These are phyloP conservation scores for Apotomis capreana DNA, from an alignment of 2,888 invertebrate genomes.

Conservation along the genomic window DNA sequence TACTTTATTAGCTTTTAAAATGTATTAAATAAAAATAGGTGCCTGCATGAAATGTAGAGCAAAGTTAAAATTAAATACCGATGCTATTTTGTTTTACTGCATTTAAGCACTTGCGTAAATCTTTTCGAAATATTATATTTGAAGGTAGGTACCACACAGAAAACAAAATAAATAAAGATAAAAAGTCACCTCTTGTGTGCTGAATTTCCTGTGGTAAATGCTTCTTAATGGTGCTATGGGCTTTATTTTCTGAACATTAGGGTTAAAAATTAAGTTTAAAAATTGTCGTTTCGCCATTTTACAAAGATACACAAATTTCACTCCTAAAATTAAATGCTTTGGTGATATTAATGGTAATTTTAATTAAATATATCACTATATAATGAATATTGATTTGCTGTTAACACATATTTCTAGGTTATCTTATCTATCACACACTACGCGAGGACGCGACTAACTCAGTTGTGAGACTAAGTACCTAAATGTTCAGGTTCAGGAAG, in stretches of 20 bases:
- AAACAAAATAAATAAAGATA: background rate
- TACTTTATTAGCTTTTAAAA: too few relatives aligned
- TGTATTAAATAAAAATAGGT: background rate
- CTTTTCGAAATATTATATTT: background rate
- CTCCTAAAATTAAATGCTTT: slow-evolving; percentile 6
- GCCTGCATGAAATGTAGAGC: slow-evolving; percentile 28
- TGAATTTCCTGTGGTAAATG: slow-evolving; percentile 51
- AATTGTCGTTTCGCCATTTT: slow-evolving; percentile 60
- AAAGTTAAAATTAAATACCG: background rate
- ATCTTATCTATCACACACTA: slow-evolving; percentile 22
- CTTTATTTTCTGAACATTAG: slow-evolving; percentile 44
- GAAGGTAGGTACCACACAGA: background rate
- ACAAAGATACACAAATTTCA: background rate
- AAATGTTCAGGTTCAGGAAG: background rate
- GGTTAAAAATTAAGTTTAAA: slow-evolving; percentile 52
- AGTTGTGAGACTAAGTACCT: background rate
- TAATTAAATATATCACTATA: background rate
- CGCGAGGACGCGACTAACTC: background rate
- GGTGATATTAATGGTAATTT: background rate
- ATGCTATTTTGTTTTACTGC: background rate
- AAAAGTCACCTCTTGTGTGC: slow-evolving; percentile 56
- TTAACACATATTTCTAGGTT: slow-evolving; percentile 29
- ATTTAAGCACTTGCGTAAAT: background rate
- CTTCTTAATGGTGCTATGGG: slow-evolving; percentile 45
- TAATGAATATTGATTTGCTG: background rate